Evolutionary conservation across 2,113 vertebrate species (phyloP).

Genomic region (Alectura lathami): DNA sequence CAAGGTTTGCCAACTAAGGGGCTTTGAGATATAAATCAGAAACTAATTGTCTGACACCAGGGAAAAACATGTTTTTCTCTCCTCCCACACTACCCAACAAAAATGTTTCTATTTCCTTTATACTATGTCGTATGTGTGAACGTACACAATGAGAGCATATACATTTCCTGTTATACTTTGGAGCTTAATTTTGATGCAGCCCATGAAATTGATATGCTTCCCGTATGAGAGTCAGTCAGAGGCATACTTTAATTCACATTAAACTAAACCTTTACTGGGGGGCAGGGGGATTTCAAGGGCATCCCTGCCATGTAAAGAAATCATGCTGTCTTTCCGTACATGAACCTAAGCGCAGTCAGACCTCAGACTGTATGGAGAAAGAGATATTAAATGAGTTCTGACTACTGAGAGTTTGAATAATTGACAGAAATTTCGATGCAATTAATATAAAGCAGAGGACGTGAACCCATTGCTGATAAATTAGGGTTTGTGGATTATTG

Average conservation of each 20-base stretch:
- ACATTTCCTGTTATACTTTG: neutral
- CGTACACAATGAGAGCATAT: neutral
- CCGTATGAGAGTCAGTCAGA: neutral
- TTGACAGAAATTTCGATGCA: neutral
- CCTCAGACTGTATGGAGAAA: neutral
- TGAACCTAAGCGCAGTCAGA: neutral
- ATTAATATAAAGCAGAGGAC: conserved; percentile 19
- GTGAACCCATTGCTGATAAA: neutral
- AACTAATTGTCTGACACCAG: conserved; percentile 43
- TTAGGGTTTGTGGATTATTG: neutral
- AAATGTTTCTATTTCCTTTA: neutral
- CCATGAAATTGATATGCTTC: neutral
- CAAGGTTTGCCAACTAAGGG: conserved; percentile 13
- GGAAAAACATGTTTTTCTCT: neutral
- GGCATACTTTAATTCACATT: neutral
- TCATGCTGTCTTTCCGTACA: neutral
- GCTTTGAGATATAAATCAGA: conserved; percentile 49
- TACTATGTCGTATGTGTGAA: neutral
- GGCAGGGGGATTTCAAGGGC: neutral
- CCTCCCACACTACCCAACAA: neutral
- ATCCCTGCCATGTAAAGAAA: neutral
- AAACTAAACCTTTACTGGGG: neutral
- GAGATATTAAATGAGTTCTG: neutral
- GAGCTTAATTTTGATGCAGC: neutral
- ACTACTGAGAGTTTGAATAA: conserved; percentile 2